Evolutionary conservation across 2,113 vertebrate species (phyloP).

Genomic region (Rattus norvegicus): DNA sequence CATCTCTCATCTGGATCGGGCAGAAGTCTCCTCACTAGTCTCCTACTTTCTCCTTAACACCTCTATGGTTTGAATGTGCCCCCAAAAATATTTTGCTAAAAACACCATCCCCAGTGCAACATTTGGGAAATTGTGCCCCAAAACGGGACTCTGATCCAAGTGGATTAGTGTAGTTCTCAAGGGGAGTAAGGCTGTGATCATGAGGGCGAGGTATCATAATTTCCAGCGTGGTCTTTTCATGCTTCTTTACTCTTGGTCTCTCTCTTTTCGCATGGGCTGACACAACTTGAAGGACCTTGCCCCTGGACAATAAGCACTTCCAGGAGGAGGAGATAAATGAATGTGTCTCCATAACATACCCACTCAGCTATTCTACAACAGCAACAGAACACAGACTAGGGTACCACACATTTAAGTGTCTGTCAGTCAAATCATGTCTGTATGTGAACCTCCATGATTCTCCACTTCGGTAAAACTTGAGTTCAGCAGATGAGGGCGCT

Average conservation of each 20-base stretch:
- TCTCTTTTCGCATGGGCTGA: neutral
- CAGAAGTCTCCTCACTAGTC: neutral
- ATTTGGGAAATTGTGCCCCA: neutral
- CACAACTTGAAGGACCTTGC: neutral
- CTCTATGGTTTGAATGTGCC: neutral
- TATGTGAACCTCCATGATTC: neutral
- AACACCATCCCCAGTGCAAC: neutral
- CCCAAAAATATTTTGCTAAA: neutral
- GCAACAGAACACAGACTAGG: neutral
- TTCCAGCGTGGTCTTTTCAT: neutral
- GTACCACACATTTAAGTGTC: neutral
- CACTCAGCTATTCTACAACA: neutral
- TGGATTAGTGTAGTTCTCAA: too few relatives aligned
- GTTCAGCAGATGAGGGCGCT: neutral
- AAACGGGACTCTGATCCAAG: neutral
- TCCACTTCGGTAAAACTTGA: neutral
- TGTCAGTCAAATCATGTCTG: neutral
- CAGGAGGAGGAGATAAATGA: neutral
- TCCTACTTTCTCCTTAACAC: neutral
- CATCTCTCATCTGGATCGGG: neutral
- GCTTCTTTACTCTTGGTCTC: neutral
- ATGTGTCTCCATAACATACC: neutral
- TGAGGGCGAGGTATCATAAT: too few relatives aligned
- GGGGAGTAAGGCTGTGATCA: neutral
- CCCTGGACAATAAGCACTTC: neutral